Evolutionary conservation across 2,113 vertebrate species (phyloP).

Genomic region (rat (Rattus norvegicus)): GRCr8 NC_086033.1:33313501-33314000

Average conservation of each 20-base stretch:
- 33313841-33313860: constrained; percentile 39
- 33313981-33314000: constrained; percentile 79
- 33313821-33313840: constrained; percentile 37
- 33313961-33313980: constrained; percentile 74
- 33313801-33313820: constrained; percentile 21
- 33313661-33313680: background rate
- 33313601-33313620: background rate
- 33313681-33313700: constrained; percentile 53
- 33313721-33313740: constrained; percentile 7
- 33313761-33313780: background rate
- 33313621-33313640: background rate
- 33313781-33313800: constrained; percentile 43
- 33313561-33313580: constrained; percentile 53
- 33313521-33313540: constrained; percentile 5
- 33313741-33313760: constrained; percentile 56
- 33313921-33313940: constrained; percentile 71
- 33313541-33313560: background rate
- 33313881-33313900: constrained; percentile 58
- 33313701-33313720: constrained; percentile 63
- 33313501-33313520: constrained; percentile 49
- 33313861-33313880: constrained; percentile 57
- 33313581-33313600: constrained; percentile 73
- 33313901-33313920: constrained; percentile 28
- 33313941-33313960: constrained; percentile 68
- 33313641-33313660: background rate